Conservation (phyloP, 2,888 invertebrate genomes). For the Hydraecia micacea region DNA sequence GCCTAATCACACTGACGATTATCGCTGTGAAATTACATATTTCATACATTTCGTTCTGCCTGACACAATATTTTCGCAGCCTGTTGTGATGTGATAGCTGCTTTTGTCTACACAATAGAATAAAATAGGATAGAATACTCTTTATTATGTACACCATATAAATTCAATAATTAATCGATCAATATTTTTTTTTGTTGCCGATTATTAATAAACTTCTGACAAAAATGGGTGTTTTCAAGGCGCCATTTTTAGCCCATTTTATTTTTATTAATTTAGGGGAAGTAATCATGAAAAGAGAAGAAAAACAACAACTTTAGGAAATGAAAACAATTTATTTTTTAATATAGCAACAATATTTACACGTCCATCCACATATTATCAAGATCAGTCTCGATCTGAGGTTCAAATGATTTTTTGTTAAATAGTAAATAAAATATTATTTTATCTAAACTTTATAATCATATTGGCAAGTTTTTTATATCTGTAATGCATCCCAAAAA, state of each 20-base stretch:
- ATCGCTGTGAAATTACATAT: neutral
- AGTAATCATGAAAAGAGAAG: neutral
- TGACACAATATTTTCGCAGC: neutral
- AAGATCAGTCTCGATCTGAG: constrained; percentile 43
- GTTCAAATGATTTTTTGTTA: constrained; percentile 13
- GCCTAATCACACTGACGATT: neutral
- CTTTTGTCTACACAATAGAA: neutral
- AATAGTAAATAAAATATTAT: constrained; percentile 12
- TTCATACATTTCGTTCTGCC: neutral
- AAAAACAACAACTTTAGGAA: constrained; percentile 11
- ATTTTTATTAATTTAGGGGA: neutral
- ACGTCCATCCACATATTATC: constrained; percentile 18
- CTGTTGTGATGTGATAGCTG: neutral
- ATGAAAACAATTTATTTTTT: constrained; percentile 52
- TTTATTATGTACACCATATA: too few species aligned
- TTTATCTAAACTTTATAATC: constrained; percentile 2
- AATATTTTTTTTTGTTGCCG: neutral
- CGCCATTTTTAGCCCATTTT: neutral
- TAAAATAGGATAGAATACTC: too few species aligned
- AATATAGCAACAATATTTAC: constrained; percentile 47
- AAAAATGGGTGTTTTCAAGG: neutral
- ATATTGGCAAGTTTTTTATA: constrained; percentile 36
- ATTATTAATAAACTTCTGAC: neutral
- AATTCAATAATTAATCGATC: too few species aligned
- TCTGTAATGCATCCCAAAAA: constrained; percentile 3